Base-by-base conservation (phyloP, 2,888 invertebrate genomes). In the Monochamus alternatus region DNA sequence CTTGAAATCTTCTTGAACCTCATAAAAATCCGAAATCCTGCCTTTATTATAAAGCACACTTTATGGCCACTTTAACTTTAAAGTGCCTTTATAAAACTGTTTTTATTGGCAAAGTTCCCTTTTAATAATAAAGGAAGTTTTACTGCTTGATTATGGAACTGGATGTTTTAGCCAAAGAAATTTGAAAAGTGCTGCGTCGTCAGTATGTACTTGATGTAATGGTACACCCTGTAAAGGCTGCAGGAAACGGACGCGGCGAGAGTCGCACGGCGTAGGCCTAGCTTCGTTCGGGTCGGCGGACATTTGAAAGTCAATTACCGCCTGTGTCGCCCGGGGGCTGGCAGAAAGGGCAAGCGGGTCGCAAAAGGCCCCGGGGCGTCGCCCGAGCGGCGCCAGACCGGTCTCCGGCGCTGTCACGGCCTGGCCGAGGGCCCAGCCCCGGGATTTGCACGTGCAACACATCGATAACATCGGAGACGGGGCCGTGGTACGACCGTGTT, bases 341-440 rank as follows among this genome's bases (percentile, higher is more conserved):
- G 76, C 79, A 77, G 85, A 84, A 84, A 85, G 85, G 86, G 85
- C 85, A 84, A 83, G 81, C 84, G 84, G 85, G 85, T 86, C 86
- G 86, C 80, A 81, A 78, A 73, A 73, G 72, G 83, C 86, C 86
- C 80, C 81, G 73, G 84, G 87, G 84, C 80, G 82, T 84, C 84
- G 87, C 82, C 87, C 80, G 80, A 77, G 80, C 84, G 86, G 87
- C 87, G 86, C 86, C 86, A 83, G 83, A 84, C 84, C 84, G 80
- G 81, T 80, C 84, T 72, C 76, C 76, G 81, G 63, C 63, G 67
- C 68, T 75, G 77, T 77, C 77, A 76, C 73, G 74, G 78, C 66
- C 63, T 73, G 74, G 74, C 72, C 76, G 31, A 31, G 31, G 68
- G 76, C 71, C 32, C 58, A 38, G 74, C 76, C 69, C 62, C 65